Conservation (phyloP, 1,140 invertebrate species). For the Saccostrea echinata region DNA sequence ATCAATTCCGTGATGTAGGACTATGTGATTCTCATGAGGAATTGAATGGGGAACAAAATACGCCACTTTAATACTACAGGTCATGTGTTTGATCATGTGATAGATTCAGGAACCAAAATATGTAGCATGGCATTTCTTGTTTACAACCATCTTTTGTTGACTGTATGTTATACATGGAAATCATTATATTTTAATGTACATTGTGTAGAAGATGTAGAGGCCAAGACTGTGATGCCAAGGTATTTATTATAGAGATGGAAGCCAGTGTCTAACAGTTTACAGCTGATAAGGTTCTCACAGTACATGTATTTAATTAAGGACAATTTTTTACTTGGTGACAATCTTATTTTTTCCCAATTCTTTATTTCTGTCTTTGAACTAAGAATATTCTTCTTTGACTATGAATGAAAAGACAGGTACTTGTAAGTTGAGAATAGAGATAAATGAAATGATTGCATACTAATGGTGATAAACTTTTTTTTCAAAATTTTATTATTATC, state of each 20-base stretch:
- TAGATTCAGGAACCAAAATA: conserved; percentile 34
- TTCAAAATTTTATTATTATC: too few species aligned
- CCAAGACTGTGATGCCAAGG: background rate
- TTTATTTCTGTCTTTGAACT: too few species aligned
- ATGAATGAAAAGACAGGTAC: too few species aligned
- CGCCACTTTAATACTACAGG: conserved; percentile 22
- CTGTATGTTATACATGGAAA: background rate
- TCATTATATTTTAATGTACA: background rate
- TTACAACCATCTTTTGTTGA: background rate
- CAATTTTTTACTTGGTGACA: background rate
- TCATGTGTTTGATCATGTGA: conserved; percentile 15
- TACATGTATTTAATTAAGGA: background rate
- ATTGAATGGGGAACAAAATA: conserved; percentile 36
- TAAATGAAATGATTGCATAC: too few species aligned
- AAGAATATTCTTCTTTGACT: too few species aligned
- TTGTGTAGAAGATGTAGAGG: background rate
- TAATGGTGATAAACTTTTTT: too few species aligned
- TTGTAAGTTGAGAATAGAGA: too few species aligned
- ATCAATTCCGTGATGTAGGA: conserved; percentile 41
- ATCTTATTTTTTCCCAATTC: background rate
- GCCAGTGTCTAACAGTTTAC: too few species aligned
- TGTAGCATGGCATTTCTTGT: conserved; percentile 20
- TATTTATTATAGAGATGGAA: background rate
- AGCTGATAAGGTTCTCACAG: too few species aligned
- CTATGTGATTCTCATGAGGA: conserved; percentile 33